A percentile compares a stretch with the other conserved stretches of the same genome.
Conservation (phyloP, 2,113 vertebrate species). For the Proterorhinus semilunaris region DNA sequence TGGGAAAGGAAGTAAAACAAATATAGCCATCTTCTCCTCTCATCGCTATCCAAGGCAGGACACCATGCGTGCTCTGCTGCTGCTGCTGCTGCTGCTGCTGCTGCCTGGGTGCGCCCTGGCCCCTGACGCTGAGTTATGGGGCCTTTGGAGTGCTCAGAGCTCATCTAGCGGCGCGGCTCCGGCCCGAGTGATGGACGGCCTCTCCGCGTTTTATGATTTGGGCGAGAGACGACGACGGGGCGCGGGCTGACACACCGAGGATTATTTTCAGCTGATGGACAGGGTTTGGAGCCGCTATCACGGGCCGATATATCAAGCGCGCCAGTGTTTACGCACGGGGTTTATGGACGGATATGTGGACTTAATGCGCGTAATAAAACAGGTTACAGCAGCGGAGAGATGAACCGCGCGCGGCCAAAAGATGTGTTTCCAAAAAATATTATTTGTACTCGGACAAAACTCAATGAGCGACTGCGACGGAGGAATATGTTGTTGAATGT, state of each 20-base stretch:
- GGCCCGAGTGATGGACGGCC: slow-evolving; percentile 27
- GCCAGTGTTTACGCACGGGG: slow-evolving; percentile 7
- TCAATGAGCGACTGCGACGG: too few relatives aligned
- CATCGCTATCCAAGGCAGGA: neutral
- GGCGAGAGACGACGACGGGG: neutral
- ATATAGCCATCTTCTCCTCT: neutral
- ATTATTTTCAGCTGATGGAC: slow-evolving; percentile 1
- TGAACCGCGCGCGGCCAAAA: neutral
- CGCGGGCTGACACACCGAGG: neutral
- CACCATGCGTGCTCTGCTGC: neutral
- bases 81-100: neutral
- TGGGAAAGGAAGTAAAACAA: too few relatives aligned
- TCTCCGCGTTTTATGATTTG: slow-evolving; percentile 15
- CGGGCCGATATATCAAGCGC: neutral
- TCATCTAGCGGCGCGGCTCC: slow-evolving; percentile 9
- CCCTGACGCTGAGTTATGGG: slow-evolving; percentile 34
- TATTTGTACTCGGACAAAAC: too few relatives aligned
- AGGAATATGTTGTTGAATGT: too few relatives aligned
- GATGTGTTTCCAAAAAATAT: neutral
- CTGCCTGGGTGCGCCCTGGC: neutral
- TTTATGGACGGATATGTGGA: neutral
- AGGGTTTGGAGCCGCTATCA: neutral
- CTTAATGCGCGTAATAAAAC: neutral
- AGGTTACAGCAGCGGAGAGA: neutral
- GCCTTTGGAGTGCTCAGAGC: slow-evolving; percentile 31